These are phyloP conservation scores for Darevskia nairensis DNA, from an alignment of 2,797 vertebrate species.

Conservation along the genomic window DNA sequence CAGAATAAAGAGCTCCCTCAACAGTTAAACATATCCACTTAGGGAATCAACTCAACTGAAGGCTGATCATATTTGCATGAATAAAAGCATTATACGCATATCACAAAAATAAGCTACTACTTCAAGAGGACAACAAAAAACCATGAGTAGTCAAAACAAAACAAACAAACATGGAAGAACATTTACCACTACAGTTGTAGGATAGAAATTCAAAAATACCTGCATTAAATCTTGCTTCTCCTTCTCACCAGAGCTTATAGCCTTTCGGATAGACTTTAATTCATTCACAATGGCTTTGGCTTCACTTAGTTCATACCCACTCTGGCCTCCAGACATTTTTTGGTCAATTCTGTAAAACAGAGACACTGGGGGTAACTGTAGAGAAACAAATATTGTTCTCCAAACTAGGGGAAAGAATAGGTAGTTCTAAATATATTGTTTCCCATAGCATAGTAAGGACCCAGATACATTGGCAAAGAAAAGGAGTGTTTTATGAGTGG, in stretches of 20 bases:
- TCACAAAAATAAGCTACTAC: neutral
- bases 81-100: neutral
- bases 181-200: neutral
- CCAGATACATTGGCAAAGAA: neutral
- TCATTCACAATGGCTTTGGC: conserved; percentile 86
- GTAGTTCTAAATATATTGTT: neutral
- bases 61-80: neutral
- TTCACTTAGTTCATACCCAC: conserved; percentile 83
- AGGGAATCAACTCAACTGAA: neutral
- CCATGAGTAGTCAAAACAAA: neutral
- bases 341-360: conserved; percentile 82
- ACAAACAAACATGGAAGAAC: neutral
- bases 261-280: conserved; percentile 84
- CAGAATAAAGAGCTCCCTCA: neutral
- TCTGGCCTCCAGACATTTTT: conserved; percentile 87
- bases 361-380: conserved; percentile 11
- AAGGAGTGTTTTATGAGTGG: neutral
- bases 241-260: conserved; percentile 85
- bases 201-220: conserved; percentile 67
- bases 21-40: neutral
- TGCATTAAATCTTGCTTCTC: conserved; percentile 87
- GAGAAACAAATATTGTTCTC: conserved; percentile 28
- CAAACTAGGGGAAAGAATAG: conserved; percentile 2
- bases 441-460: conserved; percentile 1
- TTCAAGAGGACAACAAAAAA: neutral